A percentile compares a stretch with the other conserved stretches of the same genome.
These are phyloP conservation scores for Druon quercuslanigerum DNA, from an alignment of 1,140 invertebrate species.

Conservation along the genomic window DNA sequence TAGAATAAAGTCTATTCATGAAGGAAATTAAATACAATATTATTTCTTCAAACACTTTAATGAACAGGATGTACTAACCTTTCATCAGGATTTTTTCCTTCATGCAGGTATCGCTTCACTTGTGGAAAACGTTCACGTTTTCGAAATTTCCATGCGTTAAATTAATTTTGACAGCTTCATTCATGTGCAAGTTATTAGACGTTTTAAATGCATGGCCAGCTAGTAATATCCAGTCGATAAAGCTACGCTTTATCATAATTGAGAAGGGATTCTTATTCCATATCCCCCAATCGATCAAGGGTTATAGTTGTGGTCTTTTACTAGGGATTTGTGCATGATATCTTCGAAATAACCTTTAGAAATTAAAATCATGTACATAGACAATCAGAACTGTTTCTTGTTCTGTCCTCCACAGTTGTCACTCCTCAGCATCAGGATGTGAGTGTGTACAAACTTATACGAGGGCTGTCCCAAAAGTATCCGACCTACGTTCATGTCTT, in stretches of 20 bases:
- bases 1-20: neutral
- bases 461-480: no score
- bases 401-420: no score
- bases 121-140: neutral
- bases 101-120: neutral
- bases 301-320: neutral
- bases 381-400: no score
- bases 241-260: neutral
- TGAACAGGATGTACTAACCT: neutral
- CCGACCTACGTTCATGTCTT: no score
- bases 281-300: neutral
- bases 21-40: neutral
- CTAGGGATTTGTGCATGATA: neutral
- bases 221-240: neutral
- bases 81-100: neutral
- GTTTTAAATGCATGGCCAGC: neutral
- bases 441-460: no score
- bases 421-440: no score
- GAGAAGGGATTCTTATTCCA: neutral
- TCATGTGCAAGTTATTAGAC: neutral
- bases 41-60: neutral
- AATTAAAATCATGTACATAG: neutral
- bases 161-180: neutral
- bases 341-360: neutral
- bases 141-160: neutral